These are phyloP conservation scores for Polypterus bichir DNA, from an alignment of 2,113 vertebrate genomes.

Conservation along the genomic window DNA sequence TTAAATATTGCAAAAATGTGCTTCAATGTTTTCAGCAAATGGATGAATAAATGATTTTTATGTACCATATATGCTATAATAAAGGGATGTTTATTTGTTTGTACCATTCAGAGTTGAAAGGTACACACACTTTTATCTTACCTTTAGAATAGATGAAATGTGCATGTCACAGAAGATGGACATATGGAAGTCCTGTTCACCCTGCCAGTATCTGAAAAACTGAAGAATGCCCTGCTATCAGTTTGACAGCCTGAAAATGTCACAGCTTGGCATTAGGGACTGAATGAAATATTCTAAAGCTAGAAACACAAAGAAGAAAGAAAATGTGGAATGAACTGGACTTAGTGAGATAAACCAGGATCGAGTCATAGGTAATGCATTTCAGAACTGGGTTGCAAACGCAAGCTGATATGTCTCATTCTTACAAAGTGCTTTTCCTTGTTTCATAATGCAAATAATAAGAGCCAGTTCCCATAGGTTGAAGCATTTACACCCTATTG, in stretches of 20 bases:
- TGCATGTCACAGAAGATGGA: background rate
- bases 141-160: background rate
- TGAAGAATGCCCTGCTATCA: slow-evolving; percentile 10
- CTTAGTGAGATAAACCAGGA: background rate
- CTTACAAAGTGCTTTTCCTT: slow-evolving; percentile 16
- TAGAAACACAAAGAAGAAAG: slow-evolving; percentile 1
- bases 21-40: background rate
- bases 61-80: background rate
- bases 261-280: slow-evolving; percentile 21
- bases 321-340: background rate
- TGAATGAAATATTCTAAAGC: slow-evolving; percentile 28
- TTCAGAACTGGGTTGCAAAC: slow-evolving; percentile 13
- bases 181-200: slow-evolving; percentile 14
- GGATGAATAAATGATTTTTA: background rate
- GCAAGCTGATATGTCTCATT: slow-evolving; percentile 16
- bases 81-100: background rate
- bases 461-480: background rate
- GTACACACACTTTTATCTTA: no score
- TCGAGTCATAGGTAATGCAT: slow-evolving; percentile 21
- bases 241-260: slow-evolving; percentile 30
- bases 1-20: no score
- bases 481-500: background rate
- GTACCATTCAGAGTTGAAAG: no score
- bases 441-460: slow-evolving; percentile 1
- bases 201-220: slow-evolving; percentile 14